Evolutionary conservation across 2,888 invertebrate genomes (phyloP), one percentile per base, ranked within the genome.

Genomic region (Diogma glabrata): DNA sequence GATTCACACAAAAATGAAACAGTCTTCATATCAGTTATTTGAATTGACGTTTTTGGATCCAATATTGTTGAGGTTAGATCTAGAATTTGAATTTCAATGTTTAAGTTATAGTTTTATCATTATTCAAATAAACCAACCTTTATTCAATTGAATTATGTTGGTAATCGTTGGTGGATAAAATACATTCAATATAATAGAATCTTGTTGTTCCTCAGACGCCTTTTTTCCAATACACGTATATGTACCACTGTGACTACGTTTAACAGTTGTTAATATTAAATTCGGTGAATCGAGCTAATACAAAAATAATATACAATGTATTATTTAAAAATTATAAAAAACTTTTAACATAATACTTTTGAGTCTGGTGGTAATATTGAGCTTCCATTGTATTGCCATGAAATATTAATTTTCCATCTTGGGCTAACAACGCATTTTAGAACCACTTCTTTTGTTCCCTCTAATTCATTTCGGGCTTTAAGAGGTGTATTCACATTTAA

Each of bases 161-260:
- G n/a, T n/a, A n/a, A n/a, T n/a, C n/a, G n/a, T 43, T 22, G 43
- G 43, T n/a, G 43, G 43, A 4, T 43, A 43, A 6, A n/a, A 14
- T 2, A 43, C 43, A 1, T 22, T 22, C 7, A 43, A 23, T 22
- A 14, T 20, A 7, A 12, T 22, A 43, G 3, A 6, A 10, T 10
- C 20, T 14, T 14, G 22, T n/a, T 22, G 12, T 43, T 43, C 8
- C 14, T 43, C 22, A 5, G 43, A 20, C 3, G 22, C 43, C n/a
- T 43, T 43, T 43, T 22, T n/a, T 12, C 43, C 43, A 7, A 43
- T 14, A 22, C 43, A 43, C 4, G 43, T 43, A 43, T 43, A 43
- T 3, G 4, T n/a, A 4, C 43, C 43, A 4, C 8, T n/a, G 23
- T 14, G 14, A 22, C 23, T 20, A 7, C n/a, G 43, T 12, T 43